Percentiles rank a stretch among this genome's conserved stretches.
Conservation (phyloP, 2,888 invertebrate genomes). For the Epinotia ramella region DNA sequence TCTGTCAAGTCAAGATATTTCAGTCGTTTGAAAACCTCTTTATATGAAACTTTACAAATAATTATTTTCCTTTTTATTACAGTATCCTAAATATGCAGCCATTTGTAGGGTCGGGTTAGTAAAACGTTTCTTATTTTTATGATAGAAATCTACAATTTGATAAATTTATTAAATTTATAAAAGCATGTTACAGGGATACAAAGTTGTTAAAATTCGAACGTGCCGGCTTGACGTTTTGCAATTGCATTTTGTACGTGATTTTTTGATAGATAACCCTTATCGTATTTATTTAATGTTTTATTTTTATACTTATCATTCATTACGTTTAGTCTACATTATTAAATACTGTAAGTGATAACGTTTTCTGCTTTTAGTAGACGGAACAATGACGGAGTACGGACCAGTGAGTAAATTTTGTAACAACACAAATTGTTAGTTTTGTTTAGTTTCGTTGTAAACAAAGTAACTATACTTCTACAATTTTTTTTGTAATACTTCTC, state of each 20-base stretch:
- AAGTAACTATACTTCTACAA: neutral
- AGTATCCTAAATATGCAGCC: too few species aligned
- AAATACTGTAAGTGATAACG: constrained; percentile 26
- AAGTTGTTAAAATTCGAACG: neutral
- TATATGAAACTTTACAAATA: too few species aligned
- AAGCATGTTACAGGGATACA: neutral
- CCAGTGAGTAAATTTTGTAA: constrained; percentile 54
- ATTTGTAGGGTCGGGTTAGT: too few species aligned
- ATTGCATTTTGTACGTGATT: neutral
- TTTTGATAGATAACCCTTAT: neutral
- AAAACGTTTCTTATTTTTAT: too few species aligned
- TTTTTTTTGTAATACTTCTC: neutral
- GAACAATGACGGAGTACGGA: constrained; percentile 55
- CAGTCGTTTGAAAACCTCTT: too few species aligned
- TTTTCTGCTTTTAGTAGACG: constrained; percentile 6
- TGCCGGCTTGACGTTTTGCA: neutral
- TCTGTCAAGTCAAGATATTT: too few species aligned
- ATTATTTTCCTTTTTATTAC: too few species aligned
- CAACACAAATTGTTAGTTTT: neutral
- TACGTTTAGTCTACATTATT: constrained; percentile 17
- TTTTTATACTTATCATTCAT: neutral
- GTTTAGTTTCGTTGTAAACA: too few species aligned
- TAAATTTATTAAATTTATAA: too few species aligned
- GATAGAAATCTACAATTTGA: too few species aligned
- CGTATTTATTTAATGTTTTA: neutral